A percentile compares a stretch with the other conserved stretches of the same genome.
phyloP scores from a whole-genome alignment of 1,140 invertebrate species.

The Hylyphantes graminicola region DNA sequence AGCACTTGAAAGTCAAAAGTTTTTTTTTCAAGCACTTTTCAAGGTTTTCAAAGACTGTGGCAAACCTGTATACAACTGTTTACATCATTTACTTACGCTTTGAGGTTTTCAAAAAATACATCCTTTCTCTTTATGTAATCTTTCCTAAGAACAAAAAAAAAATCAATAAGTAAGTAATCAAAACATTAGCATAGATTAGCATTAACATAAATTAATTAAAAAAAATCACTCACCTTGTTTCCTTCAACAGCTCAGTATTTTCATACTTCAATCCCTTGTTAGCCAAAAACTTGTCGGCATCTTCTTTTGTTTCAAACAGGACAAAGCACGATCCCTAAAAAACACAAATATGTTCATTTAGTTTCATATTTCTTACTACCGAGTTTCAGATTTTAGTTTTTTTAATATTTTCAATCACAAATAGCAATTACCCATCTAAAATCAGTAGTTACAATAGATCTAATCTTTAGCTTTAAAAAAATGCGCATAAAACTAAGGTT shows the following conservation, averaged over 20 bases:
- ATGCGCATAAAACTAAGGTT: no score
- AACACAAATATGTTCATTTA: constrained; percentile 66
- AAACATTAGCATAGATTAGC: background rate
- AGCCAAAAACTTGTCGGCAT: constrained; percentile 76
- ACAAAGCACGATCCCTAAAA: constrained; percentile 93
- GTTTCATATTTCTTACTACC: no score
- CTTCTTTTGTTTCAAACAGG: constrained; percentile 81
- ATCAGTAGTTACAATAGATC: background rate
- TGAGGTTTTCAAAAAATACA: constrained; percentile 16
- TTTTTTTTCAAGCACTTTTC: no score
- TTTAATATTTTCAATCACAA: no score
- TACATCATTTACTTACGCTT: constrained; percentile 19
- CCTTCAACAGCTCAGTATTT: constrained; percentile 77
- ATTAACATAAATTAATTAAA: background rate
- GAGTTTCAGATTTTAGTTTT: no score
- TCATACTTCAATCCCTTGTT: constrained; percentile 77
- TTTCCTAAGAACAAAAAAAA: constrained; percentile 22
- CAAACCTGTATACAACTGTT: no score
- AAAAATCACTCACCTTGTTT: constrained; percentile 76
- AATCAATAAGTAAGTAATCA: background rate
- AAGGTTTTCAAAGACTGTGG: no score
- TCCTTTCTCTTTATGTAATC: constrained; percentile 42
- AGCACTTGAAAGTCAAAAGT: no score
- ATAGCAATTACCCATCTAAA: background rate
- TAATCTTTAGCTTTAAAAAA: no score